A percentile compares a stretch with the other conserved stretches of the same genome.
Evolutionary conservation across 2,888 invertebrate species (phyloP).

Genomic region (Steinernema hermaphroditum): DNA sequence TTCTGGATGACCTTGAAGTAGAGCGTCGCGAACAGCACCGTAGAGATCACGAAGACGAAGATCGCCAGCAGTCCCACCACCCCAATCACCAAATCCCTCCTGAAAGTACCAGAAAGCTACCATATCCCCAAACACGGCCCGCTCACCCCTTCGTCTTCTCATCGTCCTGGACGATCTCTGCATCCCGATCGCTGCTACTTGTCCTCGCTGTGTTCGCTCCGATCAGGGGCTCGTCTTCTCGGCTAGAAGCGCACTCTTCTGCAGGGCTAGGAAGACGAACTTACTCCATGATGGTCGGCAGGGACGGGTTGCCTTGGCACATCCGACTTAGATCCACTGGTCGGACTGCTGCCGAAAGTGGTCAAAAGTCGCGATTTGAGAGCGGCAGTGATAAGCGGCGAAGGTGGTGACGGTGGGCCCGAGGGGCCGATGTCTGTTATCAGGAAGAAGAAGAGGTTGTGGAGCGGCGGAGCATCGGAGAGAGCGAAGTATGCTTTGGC

Average conservation of each 20-base stretch:
- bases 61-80: slow-evolving; percentile 43
- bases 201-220: background rate
- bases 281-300: slow-evolving; percentile 19
- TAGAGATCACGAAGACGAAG: slow-evolving; percentile 55
- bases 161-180: background rate
- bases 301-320: slow-evolving; percentile 1
- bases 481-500: background rate
- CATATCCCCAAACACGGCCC: no score
- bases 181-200: background rate
- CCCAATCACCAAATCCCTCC: slow-evolving; percentile 12
- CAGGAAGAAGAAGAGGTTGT: background rate
- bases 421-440: background rate
- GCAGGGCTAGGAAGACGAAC: background rate
- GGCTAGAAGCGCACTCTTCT: background rate
- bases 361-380: background rate
- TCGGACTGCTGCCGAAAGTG: background rate
- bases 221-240: slow-evolving; percentile 8
- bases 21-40: slow-evolving; percentile 58
- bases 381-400: background rate
- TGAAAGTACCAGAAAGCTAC: background rate
- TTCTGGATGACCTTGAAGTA: slow-evolving; percentile 53
- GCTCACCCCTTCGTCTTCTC: background rate
- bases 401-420: background rate
- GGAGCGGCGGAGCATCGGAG: background rate
- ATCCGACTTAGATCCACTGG: background rate